phyloP scores from a whole-genome alignment of 2,888 invertebrate genomes.

The Mimumesa dahlbomi region DNA sequence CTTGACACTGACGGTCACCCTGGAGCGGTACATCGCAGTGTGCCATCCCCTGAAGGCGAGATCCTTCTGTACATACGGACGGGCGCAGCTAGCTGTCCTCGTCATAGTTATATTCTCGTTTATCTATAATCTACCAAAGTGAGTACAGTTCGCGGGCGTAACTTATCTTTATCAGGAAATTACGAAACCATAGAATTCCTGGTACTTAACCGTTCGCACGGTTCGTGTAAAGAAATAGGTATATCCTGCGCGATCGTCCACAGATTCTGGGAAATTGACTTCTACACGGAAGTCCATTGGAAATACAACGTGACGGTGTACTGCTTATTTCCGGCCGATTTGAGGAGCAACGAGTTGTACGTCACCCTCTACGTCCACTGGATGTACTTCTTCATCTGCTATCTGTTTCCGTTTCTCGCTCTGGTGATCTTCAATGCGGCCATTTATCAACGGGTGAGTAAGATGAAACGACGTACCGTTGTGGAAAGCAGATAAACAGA shows the following conservation, averaged over 20 bases:
- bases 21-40: conserved; percentile 97
- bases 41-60: conserved; percentile 94
- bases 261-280: conserved; percentile 87
- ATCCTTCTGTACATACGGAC: conserved; percentile 93
- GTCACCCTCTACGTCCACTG: conserved; percentile 95
- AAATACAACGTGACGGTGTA: conserved; percentile 84
- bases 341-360: conserved; percentile 88
- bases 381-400: conserved; percentile 96
- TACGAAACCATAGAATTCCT: too few species aligned
- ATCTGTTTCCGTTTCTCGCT: conserved; percentile 94
- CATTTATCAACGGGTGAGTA: conserved; percentile 91
- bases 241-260: too few species aligned
- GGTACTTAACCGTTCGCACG: too few species aligned
- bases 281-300: conserved; percentile 77
- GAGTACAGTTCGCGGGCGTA: conserved; percentile 54
- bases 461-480: not conserved
- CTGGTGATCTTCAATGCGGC: conserved; percentile 94
- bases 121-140: conserved; percentile 90
- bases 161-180: too few species aligned
- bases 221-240: too few species aligned
- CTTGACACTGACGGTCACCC: conserved; percentile 92
- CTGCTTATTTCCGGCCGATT: conserved; percentile 86
- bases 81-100: conserved; percentile 92
- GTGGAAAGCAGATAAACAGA: too few species aligned
- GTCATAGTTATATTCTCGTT: conserved; percentile 90